These are phyloP conservation scores for Elaphurus davidianus DNA, from an alignment of 2,113 vertebrate genomes.

Conservation along the genomic window DNA sequence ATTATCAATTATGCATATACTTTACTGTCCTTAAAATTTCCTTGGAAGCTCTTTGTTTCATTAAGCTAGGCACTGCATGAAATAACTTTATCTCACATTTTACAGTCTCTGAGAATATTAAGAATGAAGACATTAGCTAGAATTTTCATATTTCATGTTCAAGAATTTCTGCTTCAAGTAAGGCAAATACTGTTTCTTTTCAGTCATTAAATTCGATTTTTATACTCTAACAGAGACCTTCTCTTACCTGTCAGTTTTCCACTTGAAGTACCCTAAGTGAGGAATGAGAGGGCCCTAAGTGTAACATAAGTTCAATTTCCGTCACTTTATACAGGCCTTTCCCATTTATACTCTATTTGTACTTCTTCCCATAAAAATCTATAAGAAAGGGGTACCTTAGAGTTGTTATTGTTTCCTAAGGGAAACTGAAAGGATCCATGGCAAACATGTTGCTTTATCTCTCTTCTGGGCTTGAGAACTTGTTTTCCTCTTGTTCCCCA, in stretches of 20 bases:
- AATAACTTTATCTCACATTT: not conserved
- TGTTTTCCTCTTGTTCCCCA: slow-evolving; percentile 17
- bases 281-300: slow-evolving; percentile 35
- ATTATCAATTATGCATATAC: not conserved
- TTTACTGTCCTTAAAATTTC: not conserved
- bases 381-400: not conserved
- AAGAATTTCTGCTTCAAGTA: not conserved
- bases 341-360: slow-evolving; percentile 39
- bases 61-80: not conserved
- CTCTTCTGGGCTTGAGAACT: slow-evolving; percentile 19
- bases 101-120: not conserved
- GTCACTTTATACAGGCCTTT: slow-evolving; percentile 29
- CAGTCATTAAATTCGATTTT: not conserved
- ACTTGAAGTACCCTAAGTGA: slow-evolving; percentile 43
- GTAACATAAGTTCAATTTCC: slow-evolving; percentile 61
- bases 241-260: slow-evolving; percentile 38
- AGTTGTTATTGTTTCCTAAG: slow-evolving; percentile 23
- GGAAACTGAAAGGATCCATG: not conserved
- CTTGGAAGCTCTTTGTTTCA: not conserved
- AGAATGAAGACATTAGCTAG: not conserved
- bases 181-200: slow-evolving; percentile 39
- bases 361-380: slow-evolving; percentile 39
- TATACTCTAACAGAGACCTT: not conserved
- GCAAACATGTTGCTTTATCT: slow-evolving; percentile 14
- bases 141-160: not conserved